These are phyloP conservation scores for Pterocles burchelli DNA, from an alignment of 2,113 vertebrate species.

Conservation along the genomic window DNA sequence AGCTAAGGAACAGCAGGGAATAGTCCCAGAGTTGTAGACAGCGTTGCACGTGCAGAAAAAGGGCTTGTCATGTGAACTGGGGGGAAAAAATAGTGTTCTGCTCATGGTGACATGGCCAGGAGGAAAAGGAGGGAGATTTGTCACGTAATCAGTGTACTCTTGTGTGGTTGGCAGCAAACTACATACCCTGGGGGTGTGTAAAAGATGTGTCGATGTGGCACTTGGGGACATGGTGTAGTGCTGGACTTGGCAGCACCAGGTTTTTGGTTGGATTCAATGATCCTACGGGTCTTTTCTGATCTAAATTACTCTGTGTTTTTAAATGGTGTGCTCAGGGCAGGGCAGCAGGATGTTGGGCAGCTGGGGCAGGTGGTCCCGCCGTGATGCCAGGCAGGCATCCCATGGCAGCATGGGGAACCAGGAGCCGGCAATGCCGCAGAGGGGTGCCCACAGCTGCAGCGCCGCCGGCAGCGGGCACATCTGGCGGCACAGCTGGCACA, in stretches of 20 bases:
- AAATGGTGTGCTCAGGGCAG: not conserved
- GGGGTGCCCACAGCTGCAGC: not conserved
- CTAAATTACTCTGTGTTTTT: not conserved
- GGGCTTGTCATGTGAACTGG: not conserved
- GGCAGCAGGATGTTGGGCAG: not conserved
- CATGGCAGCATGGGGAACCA: not conserved
- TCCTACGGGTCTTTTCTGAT: not conserved
- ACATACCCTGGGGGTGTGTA: not conserved
- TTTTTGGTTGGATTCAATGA: not conserved
- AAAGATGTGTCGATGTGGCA: not conserved
- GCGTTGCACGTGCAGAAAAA: not conserved
- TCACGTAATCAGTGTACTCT: not conserved
- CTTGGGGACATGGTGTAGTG: not conserved
- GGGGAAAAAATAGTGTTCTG: not conserved
- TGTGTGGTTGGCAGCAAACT: not conserved
- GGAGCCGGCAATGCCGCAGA: accelerated
- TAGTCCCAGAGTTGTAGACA: accelerated
- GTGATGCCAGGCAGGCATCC: not conserved
- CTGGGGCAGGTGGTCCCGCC: not conserved
- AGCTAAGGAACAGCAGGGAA: not conserved
- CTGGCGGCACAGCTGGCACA: not conserved
- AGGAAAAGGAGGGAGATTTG: not conserved
- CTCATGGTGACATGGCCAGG: accelerated
- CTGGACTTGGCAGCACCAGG: not conserved
- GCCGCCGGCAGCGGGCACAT: not conserved